phyloP scores from a whole-genome alignment of 2,113 vertebrate species.

The Tragelaphus scriptus region DNA sequence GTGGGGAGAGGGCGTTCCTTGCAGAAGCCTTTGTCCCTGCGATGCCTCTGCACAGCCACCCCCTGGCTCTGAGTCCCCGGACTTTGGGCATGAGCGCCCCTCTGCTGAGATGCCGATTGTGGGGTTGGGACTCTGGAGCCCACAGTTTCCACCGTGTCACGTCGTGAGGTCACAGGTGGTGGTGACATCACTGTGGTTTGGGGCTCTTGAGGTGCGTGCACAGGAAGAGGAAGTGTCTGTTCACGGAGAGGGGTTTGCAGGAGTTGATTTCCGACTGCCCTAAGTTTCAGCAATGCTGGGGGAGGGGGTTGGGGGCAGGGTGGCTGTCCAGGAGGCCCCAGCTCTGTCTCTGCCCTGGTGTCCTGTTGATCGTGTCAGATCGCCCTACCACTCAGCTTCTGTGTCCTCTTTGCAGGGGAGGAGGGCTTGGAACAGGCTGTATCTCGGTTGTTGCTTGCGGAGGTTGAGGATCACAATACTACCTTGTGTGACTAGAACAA shows the following conservation, averaged over 20 bases:
- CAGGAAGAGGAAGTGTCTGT: conserved; percentile 41
- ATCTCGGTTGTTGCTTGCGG: neutral
- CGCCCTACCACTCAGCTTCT: neutral
- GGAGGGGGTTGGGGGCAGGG: fast-evolving
- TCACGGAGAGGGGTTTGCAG: neutral
- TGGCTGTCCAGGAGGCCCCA: neutral
- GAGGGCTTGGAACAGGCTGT: neutral
- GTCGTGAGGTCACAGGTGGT: conserved; percentile 34
- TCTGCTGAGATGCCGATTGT: no score
- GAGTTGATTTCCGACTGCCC: neutral
- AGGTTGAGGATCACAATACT: neutral
- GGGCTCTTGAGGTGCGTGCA: neutral
- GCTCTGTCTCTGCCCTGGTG: neutral
- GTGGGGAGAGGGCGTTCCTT: neutral
- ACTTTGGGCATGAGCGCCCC: neutral
- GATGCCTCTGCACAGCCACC: neutral
- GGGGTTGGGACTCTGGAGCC: neutral
- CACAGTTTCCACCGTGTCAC: neutral
- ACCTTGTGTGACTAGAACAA: neutral
- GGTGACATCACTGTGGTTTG: conserved; percentile 64
- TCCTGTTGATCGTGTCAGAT: neutral
- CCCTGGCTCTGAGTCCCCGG: neutral
- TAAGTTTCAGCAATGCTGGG: neutral
- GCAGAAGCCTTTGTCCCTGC: neutral
- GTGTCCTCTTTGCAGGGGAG: neutral